Evolutionary conservation across 2,113 vertebrate genomes (phyloP).

Genomic region (Mormyrus lacerda): DNA sequence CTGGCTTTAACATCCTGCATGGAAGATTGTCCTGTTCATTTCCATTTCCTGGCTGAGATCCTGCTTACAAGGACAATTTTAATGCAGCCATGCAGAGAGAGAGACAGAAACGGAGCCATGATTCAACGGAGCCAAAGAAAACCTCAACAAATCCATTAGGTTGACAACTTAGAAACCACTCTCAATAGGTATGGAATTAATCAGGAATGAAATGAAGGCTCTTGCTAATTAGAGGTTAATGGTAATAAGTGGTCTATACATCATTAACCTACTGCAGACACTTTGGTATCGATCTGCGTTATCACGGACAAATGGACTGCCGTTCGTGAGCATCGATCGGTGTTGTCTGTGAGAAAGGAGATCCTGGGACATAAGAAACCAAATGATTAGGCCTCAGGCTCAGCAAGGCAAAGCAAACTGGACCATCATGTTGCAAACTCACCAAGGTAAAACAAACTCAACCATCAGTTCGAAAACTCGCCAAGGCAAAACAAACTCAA

Average conservation of each 20-base stretch:
- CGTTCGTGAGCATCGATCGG: not conserved
- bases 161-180: not conserved
- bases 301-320: slow-evolving; percentile 17
- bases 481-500: not conserved
- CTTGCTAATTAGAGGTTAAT: slow-evolving; percentile 30
- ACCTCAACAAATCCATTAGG: slow-evolving; percentile 2
- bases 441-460: not conserved
- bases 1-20: not conserved
- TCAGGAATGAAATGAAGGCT: slow-evolving; percentile 14
- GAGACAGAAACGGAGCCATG: not conserved
- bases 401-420: not conserved
- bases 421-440: not conserved
- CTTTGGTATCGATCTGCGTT: slow-evolving; percentile 16
- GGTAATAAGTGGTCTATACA: slow-evolving; percentile 21
- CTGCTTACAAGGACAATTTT: not conserved
- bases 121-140: not conserved
- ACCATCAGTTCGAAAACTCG: not conserved
- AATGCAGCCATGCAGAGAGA: not conserved
- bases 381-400: not conserved
- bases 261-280: slow-evolving; percentile 26
- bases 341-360: not conserved
- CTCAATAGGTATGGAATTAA: slow-evolving; percentile 10
- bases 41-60: not conserved
- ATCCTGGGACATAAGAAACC: not conserved
- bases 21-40: not conserved